These are phyloP conservation scores for Ramphastos sulfuratus DNA, from an alignment of 2,113 vertebrate species.

Conservation along the genomic window DNA sequence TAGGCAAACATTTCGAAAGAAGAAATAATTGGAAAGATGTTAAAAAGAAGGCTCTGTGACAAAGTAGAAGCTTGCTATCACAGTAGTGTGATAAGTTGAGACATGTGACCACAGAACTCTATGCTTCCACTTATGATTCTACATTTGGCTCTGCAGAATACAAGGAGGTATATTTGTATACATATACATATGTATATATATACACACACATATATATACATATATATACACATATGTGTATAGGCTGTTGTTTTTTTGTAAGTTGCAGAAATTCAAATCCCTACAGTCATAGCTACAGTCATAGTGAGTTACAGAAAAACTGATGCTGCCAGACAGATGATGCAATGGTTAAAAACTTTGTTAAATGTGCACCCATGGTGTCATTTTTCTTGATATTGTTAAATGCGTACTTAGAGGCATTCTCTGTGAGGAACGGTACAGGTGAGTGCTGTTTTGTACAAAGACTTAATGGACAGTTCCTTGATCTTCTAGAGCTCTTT, in stretches of 20 bases:
- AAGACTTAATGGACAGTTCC: background rate
- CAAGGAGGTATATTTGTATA: background rate
- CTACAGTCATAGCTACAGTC: background rate
- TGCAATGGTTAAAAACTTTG: background rate
- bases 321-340: background rate
- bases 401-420: background rate
- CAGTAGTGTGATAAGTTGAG: background rate
- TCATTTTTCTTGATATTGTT: background rate
- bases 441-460: background rate
- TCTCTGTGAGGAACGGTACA: background rate
- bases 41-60: background rate
- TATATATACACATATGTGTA: too few species aligned
- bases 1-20: background rate
- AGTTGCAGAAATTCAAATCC: background rate
- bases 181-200: too few species aligned
- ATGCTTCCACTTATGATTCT: background rate
- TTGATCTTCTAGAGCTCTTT: background rate
- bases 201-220: too few species aligned
- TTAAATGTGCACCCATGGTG: background rate
- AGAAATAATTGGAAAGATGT: background rate
- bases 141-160: background rate
- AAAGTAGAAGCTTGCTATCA: background rate
- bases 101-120: background rate
- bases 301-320: background rate
- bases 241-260: background rate